Evolutionary conservation across 2,888 invertebrate genomes (phyloP), one percentile per base, ranked within the genome.

Genomic region (Microctonus aethiopoides): DNA sequence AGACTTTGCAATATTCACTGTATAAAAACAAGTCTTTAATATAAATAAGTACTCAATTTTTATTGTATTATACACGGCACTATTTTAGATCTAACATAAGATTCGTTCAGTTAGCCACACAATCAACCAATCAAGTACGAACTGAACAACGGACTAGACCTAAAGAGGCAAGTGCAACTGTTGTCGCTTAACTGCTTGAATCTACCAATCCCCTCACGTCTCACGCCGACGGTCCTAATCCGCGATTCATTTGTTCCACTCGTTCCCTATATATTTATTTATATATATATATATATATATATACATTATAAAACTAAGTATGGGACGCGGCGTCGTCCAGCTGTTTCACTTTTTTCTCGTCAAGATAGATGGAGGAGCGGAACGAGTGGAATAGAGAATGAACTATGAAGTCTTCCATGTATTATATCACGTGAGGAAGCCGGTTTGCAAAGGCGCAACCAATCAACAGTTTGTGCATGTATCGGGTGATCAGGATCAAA

Each of bases 341-440:
- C 26, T 61, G 61, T 61, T 41, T 41, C 41, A n/a, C 24, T 61
- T 61, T 41, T 61, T 61, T 41, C 39, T 22, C 41, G 36, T 41
- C 20, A 36, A 4, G 11, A n/a, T n/a, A 22, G 26, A 46, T 3
- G 9, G 5, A 29, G 20, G 24, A 13, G 16, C 20, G 32, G 51
- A 16, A 32, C 26, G 20, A 62, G 20, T 32, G 26, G 46, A 63
- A 63, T 5, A 24, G 9, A 46, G 24, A 67, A 59, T 71, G 4
- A 7, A 29, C 4, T 5, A 59, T 71, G 4, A 7, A 29, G 29
- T 5, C 29, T 7, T 29, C 29, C 7, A 29, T 29, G n/a, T n/a
- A n/a, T n/a, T n/a, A 57, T 77, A 73, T 82, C 80, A 82, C 82
- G 82, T 80, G 82, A 78, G 71, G 77, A 72, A 80, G 77, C 78